Evolutionary conservation across 2,888 invertebrate genomes (phyloP).

Genomic region (Vanessa cardui): DNA sequence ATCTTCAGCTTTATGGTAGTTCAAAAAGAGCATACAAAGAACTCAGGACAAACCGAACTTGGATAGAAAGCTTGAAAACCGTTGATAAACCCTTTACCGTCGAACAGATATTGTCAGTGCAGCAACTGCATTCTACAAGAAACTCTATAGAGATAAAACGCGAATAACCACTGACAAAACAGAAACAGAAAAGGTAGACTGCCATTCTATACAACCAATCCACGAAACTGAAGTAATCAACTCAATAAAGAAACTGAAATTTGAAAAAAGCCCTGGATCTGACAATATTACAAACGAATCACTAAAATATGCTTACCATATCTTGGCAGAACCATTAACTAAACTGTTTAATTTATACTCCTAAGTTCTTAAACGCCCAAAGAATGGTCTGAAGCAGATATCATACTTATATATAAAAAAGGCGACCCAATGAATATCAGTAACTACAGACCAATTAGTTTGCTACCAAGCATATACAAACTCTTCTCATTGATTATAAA

Average conservation of each 20-base stretch:
- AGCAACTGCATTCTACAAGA: conserved; percentile 24
- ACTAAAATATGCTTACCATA: conserved; percentile 16
- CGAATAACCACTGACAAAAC: not conserved
- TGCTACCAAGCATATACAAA: conserved; percentile 36
- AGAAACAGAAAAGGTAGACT: not conserved
- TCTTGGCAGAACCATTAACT: conserved; percentile 16
- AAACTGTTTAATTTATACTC: conserved; percentile 33
- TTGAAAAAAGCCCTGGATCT: conserved; percentile 28
- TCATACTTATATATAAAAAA: conserved; percentile 35
- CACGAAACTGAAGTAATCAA: conserved; percentile 21
- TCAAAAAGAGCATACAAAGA: conserved; percentile 34
- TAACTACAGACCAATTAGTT: conserved; percentile 39
- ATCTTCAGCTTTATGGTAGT: conserved; percentile 22
- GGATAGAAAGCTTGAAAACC: conserved; percentile 36
- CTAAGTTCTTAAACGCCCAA: conserved; percentile 8
- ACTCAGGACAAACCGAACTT: conserved; percentile 33
- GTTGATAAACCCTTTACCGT: conserved; percentile 6
- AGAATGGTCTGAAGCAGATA: conserved; percentile 37
- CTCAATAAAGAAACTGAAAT: conserved; percentile 22
- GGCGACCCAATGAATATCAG: conserved; percentile 29
- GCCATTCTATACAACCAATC: not conserved
- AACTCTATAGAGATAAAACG: conserved; percentile 24
- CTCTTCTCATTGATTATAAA: conserved; percentile 35
- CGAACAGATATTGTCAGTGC: conserved; percentile 24
- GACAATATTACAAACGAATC: conserved; percentile 30